Base-by-base conservation (phyloP, 2,888 invertebrate genomes). In the Heliconius sara region DNA sequence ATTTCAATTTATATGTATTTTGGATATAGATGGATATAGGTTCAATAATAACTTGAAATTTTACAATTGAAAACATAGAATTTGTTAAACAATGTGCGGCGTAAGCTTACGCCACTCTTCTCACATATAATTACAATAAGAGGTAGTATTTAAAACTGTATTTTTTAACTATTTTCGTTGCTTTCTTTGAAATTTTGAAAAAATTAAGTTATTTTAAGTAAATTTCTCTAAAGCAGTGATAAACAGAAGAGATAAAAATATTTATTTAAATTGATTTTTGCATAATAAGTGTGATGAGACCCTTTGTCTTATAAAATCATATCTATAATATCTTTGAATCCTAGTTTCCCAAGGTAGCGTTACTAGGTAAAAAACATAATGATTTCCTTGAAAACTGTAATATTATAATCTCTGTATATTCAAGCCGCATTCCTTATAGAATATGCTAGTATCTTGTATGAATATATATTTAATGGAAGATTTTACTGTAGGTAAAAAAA, bases 271-370 rank as follows among this genome's bases (percentile, higher is more conserved):
- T 2, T 10, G 67, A 22, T 22, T 67, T 4, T 12, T 19, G 22
- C 7, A 10, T 43, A n/a, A 43, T 25, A 13, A 43, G 39, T 68
- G 68, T 43, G 25, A n/a, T n/a, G 12, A 39, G 39, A 68, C 25
- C 25, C 68, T 6, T 25, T 25, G 39, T n/a, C 12, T 68, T 63
- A 73, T 65, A 73, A 78, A 78, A 73, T 78, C 52, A 73, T 73
- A 73, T 66, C 72, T 47, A 78, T 78, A 34, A 73, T 73, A 78
- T 57, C 72, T 78, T 52, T 34, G 52, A 72, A 78, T 72, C 65
- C 34, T 39, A 39, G 34, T 43, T 72, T 71, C 25, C 43, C 47
- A 65, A 77, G 25, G 19, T 27, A 39, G 10, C 25, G 65, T 9
- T 63, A 34, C 30, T n/a, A 78, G 65, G 19, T 25, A 66, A 52